Conservation (phyloP, 2,797 vertebrate species). For the Toxotes lorentzi region DNA sequence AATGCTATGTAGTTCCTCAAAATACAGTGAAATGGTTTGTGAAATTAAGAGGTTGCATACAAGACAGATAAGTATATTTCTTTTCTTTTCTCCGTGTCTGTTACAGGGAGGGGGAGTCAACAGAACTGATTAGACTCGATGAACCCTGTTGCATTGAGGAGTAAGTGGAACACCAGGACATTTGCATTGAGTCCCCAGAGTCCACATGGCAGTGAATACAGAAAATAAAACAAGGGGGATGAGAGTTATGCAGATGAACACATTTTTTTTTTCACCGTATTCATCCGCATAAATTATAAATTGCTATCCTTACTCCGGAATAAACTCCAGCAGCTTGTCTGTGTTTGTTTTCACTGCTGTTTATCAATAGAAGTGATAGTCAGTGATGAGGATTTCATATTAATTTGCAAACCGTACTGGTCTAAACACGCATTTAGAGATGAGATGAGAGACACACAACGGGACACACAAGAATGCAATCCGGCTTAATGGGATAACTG, state of each 20-base stretch:
- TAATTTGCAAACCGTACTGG: slow-evolving; percentile 11
- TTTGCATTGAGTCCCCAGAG: slow-evolving; percentile 71
- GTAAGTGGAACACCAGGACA: slow-evolving; percentile 64
- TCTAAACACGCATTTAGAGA: slow-evolving; percentile 30
- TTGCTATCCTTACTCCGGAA: slow-evolving; percentile 10
- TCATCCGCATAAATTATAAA: slow-evolving; percentile 44
- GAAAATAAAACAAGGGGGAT: slow-evolving; percentile 44
- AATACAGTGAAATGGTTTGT: neutral
- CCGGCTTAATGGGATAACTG: slow-evolving; percentile 75
- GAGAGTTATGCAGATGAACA: no score
- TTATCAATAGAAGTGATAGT: slow-evolving; percentile 30
- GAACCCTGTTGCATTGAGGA: slow-evolving; percentile 65
- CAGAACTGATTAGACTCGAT: slow-evolving; percentile 70
- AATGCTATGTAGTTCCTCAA: neutral
- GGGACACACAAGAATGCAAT: slow-evolving; percentile 36
- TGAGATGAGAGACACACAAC: slow-evolving; percentile 36
- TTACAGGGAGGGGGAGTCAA: slow-evolving; percentile 26
- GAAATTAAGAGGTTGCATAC: slow-evolving; percentile 6
- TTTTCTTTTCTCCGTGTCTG: slow-evolving; percentile 16
- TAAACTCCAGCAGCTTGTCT: slow-evolving; percentile 27
- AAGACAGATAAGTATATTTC: slow-evolving; percentile 20
- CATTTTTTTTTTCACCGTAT: slow-evolving; percentile 5
- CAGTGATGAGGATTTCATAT: slow-evolving; percentile 45
- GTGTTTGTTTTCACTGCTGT: slow-evolving; percentile 32
- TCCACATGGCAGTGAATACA: slow-evolving; percentile 33